Evolutionary conservation across 2,888 invertebrate species (phyloP), one percentile per base, ranked within the genome.

Genomic region (Cancer borealis): DNA sequence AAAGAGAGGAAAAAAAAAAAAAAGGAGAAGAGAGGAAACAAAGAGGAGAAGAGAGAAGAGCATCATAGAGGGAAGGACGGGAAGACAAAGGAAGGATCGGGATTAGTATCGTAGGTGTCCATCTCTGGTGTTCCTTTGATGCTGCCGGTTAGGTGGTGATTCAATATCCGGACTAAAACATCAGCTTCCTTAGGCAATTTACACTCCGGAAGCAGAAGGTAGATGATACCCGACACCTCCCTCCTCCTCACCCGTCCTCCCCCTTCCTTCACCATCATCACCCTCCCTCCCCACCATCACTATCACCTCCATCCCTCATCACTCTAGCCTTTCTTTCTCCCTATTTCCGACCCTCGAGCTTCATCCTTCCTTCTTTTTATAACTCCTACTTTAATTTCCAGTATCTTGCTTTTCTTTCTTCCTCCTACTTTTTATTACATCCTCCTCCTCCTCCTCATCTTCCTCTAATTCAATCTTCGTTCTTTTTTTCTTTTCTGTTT

Each of bases 101-200:
- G 79, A n/a, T 26, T 30, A 79, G 30, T 30, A 26, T 8, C 30
- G 30, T 30, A 79, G 79, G 79, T 79, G 30, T 79, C 73, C 46
- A 0, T 17, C 73, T n/a, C 45, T 46, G 10, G 26, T 5, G n/a
- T 46, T 47, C 46, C 73, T 91, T 91, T 91, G 91, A 91, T 46
- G 91, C 45, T 26, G 60, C 45, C 46, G 30, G 73, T 12, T 91
- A 73, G 73, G 91, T 30, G 66, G 91, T 73, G 91, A 91, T 45
- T 60, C 91, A 91, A 91, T 91, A 91, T 91, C 91, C 91, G 91
- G 91, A 73, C 30, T 73, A 45, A 60, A 39, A 46, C 45, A 46
- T 45, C n/a, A 26, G 45, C 46, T 73, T 73, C 46, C 73, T 91
- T 46, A 39, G 12, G 66, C 91, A 91, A 91, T 73, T 91, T 91